These are phyloP conservation scores for Ashinkailepas kermadecensis DNA, from an alignment of 2,888 invertebrate genomes.

Conservation along the genomic window DNA sequence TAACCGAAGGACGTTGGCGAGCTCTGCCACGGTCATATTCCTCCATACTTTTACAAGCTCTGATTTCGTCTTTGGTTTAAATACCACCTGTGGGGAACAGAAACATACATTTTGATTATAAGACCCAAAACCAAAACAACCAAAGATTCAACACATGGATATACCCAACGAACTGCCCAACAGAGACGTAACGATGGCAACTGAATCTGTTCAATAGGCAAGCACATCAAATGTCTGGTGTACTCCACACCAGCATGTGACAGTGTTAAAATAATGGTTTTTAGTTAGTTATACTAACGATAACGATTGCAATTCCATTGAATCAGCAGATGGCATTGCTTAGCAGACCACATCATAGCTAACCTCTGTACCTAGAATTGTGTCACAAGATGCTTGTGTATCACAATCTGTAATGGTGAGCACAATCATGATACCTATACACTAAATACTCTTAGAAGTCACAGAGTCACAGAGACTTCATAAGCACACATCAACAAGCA, in stretches of 20 bases:
- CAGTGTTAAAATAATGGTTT: no score
- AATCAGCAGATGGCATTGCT: background rate
- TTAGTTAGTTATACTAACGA: no score
- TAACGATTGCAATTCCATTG: no score
- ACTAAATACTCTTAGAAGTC: background rate
- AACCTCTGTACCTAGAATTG: no score
- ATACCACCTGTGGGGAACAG: conserved; percentile 5
- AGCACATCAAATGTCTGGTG: background rate
- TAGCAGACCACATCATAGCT: no score
- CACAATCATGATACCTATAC: no score
- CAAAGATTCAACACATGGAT: background rate
- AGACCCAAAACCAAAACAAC: background rate
- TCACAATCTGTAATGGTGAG: no score
- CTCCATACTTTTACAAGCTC: conserved; percentile 62
- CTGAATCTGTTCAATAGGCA: no score
- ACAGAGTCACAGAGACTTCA: no score
- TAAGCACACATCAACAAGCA: no score
- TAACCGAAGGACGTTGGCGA: conserved; percentile 57
- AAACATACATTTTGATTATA: background rate
- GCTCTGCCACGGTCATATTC: conserved; percentile 68
- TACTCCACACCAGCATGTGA: no score
- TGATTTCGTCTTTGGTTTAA: conserved; percentile 34
- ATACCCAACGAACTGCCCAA: background rate
- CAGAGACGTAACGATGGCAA: background rate
- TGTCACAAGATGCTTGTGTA: no score